A percentile compares a stretch with the other conserved stretches of the same genome.
Evolutionary conservation across 2,888 invertebrate genomes (phyloP).

Genomic region (Buathra laborator): DNA sequence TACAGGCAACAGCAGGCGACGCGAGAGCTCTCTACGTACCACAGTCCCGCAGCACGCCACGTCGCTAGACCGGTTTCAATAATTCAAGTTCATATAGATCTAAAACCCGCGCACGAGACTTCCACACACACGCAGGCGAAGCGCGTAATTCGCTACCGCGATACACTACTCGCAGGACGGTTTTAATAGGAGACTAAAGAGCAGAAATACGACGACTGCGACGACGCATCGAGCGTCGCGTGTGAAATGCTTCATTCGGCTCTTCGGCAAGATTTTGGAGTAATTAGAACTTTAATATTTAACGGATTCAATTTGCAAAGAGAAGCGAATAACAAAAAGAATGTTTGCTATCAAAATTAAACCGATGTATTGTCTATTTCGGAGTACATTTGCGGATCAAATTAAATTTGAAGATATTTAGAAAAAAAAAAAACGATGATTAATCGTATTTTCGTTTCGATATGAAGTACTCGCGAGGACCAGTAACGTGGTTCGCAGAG

Average conservation of each 20-base stretch:
- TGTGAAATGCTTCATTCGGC: conserved; percentile 36
- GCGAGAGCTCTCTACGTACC: background rate
- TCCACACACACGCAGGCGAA: conserved; percentile 18
- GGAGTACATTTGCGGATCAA: no score
- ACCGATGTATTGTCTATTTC: no score
- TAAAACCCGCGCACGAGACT: conserved; percentile 68
- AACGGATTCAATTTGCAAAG: background rate
- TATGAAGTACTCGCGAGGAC: no score
- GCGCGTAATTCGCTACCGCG: conserved; percentile 46
- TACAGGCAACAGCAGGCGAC: conserved; percentile 15
- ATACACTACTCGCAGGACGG: conserved; percentile 52
- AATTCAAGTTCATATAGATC: conserved; percentile 82
- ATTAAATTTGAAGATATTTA: no score
- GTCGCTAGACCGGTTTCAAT: conserved; percentile 79
- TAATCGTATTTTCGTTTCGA: no score
- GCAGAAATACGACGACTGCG: conserved; percentile 23
- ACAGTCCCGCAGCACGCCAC: conserved; percentile 39
- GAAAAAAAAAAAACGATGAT: no score
- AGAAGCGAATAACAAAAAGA: background rate
- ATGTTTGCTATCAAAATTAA: background rate
- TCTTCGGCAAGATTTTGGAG: background rate
- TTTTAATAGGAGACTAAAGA: conserved; percentile 43
- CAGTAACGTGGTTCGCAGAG: background rate
- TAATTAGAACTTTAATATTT: conserved; percentile 62
- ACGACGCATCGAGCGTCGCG: conserved; percentile 43